Percentiles rank a stretch among this genome's conserved stretches.
phyloP scores from a whole-genome alignment of 2,888 invertebrate species.

The Spicauda simplicius region DNA sequence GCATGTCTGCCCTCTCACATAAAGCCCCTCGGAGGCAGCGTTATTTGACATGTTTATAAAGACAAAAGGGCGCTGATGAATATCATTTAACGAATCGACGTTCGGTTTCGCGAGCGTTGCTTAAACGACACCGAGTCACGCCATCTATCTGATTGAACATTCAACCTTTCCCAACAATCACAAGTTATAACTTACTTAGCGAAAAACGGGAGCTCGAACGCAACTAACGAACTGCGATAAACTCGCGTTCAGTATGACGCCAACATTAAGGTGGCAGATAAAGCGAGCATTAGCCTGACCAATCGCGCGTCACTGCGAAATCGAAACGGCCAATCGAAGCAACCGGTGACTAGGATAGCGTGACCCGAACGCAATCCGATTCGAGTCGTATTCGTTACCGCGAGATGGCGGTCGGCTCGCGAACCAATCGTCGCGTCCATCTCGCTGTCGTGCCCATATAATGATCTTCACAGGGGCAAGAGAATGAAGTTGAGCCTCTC shows the following conservation, averaged over 20 bases:
- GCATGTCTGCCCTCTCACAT: slow-evolving; percentile 65
- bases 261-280: slow-evolving; percentile 72
- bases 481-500: slow-evolving; percentile 85
- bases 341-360: slow-evolving; percentile 80
- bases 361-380: slow-evolving; percentile 83
- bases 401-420: slow-evolving; percentile 79
- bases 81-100: slow-evolving; percentile 83
- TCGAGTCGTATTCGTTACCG: slow-evolving; percentile 79
- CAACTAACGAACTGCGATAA: slow-evolving; percentile 79
- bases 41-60: slow-evolving; percentile 80
- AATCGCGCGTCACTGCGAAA: slow-evolving; percentile 74
- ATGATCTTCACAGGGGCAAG: slow-evolving; percentile 84
- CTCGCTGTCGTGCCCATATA: slow-evolving; percentile 84
- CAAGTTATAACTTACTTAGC: slow-evolving; percentile 82
- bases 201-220: slow-evolving; percentile 75
- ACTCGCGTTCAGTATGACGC: slow-evolving; percentile 75
- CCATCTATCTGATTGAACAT: slow-evolving; percentile 80
- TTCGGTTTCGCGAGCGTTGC: slow-evolving; percentile 71
- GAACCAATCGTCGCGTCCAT: slow-evolving; percentile 83
- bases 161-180: slow-evolving; percentile 76
- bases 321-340: slow-evolving; percentile 78
- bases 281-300: slow-evolving; percentile 68
- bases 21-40: slow-evolving; percentile 57
- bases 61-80: slow-evolving; percentile 79
- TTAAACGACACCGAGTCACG: slow-evolving; percentile 83